Conservation (phyloP, 2,888 invertebrate genomes). For the Heliconius ismenius region DNA sequence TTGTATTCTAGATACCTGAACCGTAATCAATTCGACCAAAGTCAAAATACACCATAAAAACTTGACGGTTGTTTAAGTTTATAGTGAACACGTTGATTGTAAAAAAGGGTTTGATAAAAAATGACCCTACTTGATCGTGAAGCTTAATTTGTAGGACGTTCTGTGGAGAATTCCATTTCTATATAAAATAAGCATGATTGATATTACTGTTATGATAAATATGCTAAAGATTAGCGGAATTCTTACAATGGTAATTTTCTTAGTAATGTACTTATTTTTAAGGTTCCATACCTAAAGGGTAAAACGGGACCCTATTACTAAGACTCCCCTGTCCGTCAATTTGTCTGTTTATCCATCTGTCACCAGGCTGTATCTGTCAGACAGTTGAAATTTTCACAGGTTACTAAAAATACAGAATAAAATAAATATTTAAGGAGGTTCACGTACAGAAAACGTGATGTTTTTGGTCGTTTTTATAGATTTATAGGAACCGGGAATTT, state of each 20-base stretch:
- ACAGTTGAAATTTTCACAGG: too few species aligned
- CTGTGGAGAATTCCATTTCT: constrained; percentile 1
- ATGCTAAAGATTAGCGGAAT: background rate
- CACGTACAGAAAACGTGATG: too few species aligned
- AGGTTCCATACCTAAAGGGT: too few species aligned
- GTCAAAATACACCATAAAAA: constrained; percentile 70
- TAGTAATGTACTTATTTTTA: background rate
- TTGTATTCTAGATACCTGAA: constrained; percentile 66
- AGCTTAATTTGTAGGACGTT: constrained; percentile 2
- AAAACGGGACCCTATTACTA: too few species aligned
- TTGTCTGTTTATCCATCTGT: too few species aligned
- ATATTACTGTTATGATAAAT: background rate
- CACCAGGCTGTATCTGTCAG: too few species aligned
- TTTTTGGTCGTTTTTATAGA: too few species aligned
- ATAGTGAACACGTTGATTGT: constrained; percentile 54
- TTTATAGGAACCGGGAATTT: too few species aligned
- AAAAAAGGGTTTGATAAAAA: constrained; percentile 38
- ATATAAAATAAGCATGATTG: background rate
- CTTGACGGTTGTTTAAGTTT: constrained; percentile 60
- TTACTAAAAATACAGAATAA: too few species aligned
- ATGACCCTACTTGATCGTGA: constrained; percentile 5
- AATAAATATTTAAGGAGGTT: too few species aligned
- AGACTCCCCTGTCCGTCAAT: too few species aligned
- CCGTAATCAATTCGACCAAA: constrained; percentile 66
- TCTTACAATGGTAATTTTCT: background rate